phyloP scores from a whole-genome alignment of 2,888 invertebrate genomes.

The Lithophane socia region DNA sequence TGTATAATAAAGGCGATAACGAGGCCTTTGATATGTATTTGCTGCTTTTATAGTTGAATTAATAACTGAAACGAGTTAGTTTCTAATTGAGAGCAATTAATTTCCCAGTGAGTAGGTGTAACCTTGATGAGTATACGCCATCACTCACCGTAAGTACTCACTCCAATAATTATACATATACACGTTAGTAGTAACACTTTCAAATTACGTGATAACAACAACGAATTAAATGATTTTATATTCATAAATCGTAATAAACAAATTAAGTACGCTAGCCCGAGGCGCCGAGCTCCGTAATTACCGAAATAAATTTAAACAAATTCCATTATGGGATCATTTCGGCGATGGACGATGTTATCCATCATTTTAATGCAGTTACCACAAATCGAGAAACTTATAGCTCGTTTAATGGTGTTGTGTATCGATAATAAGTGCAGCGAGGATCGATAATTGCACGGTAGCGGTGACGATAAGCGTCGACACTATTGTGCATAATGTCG shows the following conservation, averaged over 20 bases:
- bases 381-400: conserved; percentile 81
- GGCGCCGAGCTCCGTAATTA: conserved; percentile 75
- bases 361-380: conserved; percentile 82
- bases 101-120: conserved; percentile 48
- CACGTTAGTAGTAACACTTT: conserved; percentile 66
- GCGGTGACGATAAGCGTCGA: conserved; percentile 82
- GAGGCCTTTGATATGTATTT: not conserved
- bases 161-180: conserved; percentile 63
- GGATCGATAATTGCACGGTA: conserved; percentile 85
- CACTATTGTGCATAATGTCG: conserved; percentile 88
- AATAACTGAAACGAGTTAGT: conserved; percentile 49
- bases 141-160: conserved; percentile 53
- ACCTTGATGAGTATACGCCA: conserved; percentile 46
- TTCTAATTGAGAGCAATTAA: conserved; percentile 53
- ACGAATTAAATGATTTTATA: conserved; percentile 73
- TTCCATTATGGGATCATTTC: conserved; percentile 74
- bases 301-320: conserved; percentile 80
- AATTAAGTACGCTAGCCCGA: conserved; percentile 72
- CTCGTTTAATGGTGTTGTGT: conserved; percentile 75
- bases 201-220: conserved; percentile 75
- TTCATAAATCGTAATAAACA: conserved; percentile 80
- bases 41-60: conserved; percentile 7
- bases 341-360: conserved; percentile 78
- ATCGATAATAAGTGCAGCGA: conserved; percentile 79
- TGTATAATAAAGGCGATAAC: not conserved